A percentile compares a stretch with the other conserved stretches of the same genome.
Conservation (phyloP, 2,888 invertebrate species). For the Lottia gigantea region DNA sequence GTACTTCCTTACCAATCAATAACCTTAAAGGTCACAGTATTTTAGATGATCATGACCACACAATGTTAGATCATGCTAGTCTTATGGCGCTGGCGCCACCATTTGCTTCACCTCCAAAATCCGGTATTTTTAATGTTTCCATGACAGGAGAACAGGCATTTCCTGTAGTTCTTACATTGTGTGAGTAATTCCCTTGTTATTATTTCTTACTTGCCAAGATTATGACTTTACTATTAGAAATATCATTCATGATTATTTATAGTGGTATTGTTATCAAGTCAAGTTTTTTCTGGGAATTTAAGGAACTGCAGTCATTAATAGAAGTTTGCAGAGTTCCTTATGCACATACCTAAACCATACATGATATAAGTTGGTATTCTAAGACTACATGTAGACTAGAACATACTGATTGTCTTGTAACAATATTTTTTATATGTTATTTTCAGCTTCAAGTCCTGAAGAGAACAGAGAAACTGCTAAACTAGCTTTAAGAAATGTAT, state of each 20-base stretch:
- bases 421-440: not conserved
- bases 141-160: constrained; percentile 47
- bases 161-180: constrained; percentile 22
- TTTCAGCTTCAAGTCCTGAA: constrained; percentile 49
- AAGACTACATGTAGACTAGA: no score
- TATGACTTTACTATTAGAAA: no score
- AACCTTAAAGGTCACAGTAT: not conserved
- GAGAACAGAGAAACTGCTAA: constrained; percentile 43
- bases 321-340: no score
- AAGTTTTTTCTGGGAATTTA: no score
- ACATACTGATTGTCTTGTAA: no score
- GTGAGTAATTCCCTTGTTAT: not conserved
- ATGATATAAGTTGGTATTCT: no score
- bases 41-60: constrained; percentile 14
- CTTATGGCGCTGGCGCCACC: constrained; percentile 45
- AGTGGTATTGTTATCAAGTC: no score
- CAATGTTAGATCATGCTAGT: constrained; percentile 30
- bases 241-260: no score
- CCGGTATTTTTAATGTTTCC: constrained; percentile 35
- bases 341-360: no score
- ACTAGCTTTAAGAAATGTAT: constrained; percentile 46
- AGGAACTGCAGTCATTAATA: no score
- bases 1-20: constrained; percentile 46
- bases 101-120: constrained; percentile 49
- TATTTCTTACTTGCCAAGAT: no score